A percentile compares a stretch with the other conserved stretches of the same genome.
phyloP scores from a whole-genome alignment of 2,888 invertebrate genomes.

The Brachypterus glaber region DNA sequence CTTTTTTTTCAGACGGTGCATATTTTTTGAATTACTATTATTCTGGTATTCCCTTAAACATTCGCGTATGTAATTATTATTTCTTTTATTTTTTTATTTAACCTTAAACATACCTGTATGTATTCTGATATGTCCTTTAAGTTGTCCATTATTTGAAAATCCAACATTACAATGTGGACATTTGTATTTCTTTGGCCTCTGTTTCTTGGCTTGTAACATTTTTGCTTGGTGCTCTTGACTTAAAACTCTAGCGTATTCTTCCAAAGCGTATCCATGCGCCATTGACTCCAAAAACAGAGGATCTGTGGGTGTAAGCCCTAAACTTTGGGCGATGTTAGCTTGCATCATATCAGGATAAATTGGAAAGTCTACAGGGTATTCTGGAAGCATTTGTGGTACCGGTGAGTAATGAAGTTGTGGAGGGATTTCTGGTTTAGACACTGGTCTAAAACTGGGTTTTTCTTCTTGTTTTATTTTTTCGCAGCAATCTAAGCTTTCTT shows the following conservation, averaged over 20 bases:
- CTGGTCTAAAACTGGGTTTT: not conserved
- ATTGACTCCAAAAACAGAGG: conserved; percentile 34
- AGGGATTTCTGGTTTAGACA: conserved; percentile 1
- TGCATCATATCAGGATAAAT: conserved; percentile 23
- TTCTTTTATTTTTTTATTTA: too few relatives aligned
- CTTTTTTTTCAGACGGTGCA: too few relatives aligned
- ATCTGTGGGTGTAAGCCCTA: conserved; percentile 30
- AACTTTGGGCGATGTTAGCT: conserved; percentile 23
- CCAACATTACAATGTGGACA: conserved; percentile 84
- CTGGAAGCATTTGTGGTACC: conserved; percentile 2
- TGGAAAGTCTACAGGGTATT: conserved; percentile 3
- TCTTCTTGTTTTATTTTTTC: conserved; percentile 5
- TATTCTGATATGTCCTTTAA: conserved; percentile 84
- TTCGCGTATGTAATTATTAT: too few relatives aligned
- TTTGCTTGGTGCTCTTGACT: conserved; percentile 64
- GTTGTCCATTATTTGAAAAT: conserved; percentile 88
- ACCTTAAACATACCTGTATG: conserved; percentile 62
- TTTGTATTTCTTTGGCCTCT: conserved; percentile 82
- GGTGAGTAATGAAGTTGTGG: not conserved
- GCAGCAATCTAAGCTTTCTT: conserved; percentile 4
- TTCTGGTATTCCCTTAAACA: too few relatives aligned
- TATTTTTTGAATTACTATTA: too few relatives aligned
- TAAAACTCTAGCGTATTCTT: conserved; percentile 61
- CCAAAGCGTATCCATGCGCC: conserved; percentile 48
- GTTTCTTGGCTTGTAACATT: conserved; percentile 57